Evolutionary conservation across 2,888 invertebrate species (phyloP).

Genomic region (Conistra vaccinii): DNA sequence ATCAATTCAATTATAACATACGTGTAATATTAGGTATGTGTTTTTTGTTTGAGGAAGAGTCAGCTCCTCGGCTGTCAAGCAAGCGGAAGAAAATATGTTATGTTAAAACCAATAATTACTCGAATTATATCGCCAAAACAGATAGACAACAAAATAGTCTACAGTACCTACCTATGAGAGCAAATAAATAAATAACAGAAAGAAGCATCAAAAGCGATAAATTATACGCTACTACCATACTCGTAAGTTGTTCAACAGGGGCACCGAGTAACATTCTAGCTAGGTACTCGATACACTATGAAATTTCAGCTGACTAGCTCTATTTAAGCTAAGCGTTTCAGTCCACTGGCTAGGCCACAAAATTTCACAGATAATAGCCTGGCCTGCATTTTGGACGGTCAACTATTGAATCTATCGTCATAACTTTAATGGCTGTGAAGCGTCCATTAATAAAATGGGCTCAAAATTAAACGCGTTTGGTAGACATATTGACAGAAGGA

Average conservation of each 20-base stretch:
- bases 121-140: too few species aligned
- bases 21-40: too few species aligned
- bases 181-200: too few species aligned
- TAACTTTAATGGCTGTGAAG: background rate
- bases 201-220: background rate
- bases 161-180: too few species aligned
- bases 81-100: too few species aligned
- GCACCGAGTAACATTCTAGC: background rate
- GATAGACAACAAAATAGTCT: too few species aligned
- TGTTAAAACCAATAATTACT: too few species aligned
- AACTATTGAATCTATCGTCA: background rate
- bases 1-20: too few species aligned
- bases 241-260: too few species aligned
- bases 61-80: too few species aligned
- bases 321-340: conserved; percentile 17
- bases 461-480: background rate
- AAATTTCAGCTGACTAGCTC: conserved; percentile 36
- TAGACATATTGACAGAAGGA: too few species aligned
- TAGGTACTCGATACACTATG: background rate
- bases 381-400: conserved; percentile 3
- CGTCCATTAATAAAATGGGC: background rate
- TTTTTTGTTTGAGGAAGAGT: too few species aligned
- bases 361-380: conserved; percentile 28
- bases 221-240: background rate
- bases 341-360: conserved; percentile 13